A percentile compares a stretch with the other conserved stretches of the same genome.
Conservation (phyloP, 1,140 invertebrate species). For the Papilio dardanus region DNA sequence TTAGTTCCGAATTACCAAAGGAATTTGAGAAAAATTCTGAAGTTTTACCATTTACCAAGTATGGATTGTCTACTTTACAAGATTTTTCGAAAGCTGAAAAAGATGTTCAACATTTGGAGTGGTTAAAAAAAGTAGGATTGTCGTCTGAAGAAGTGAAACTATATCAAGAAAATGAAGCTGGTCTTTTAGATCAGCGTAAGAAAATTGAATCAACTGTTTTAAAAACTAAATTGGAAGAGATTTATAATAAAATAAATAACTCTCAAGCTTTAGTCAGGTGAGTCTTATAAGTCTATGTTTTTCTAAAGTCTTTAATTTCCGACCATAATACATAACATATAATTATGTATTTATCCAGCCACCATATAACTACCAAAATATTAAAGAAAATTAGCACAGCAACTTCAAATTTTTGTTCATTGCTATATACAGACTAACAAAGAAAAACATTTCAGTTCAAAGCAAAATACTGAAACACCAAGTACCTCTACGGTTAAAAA, state of each 20-base stretch:
- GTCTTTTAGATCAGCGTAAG: constrained; percentile 58
- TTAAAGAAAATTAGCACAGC: no score
- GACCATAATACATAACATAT: no score
- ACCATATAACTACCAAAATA: not conserved
- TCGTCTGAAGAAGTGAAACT: constrained; percentile 70
- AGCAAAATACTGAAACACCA: constrained; percentile 45
- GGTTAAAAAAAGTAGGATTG: constrained; percentile 69
- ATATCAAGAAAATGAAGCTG: constrained; percentile 68
- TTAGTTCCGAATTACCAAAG: constrained; percentile 69
- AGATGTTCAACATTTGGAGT: constrained; percentile 65
- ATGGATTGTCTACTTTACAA: constrained; percentile 66
- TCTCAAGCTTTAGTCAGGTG: constrained; percentile 57
- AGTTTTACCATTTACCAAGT: constrained; percentile 72
- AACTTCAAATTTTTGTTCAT: no score
- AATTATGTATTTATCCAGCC: not conserved
- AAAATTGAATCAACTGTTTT: constrained; percentile 64
- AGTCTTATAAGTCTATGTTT: constrained; percentile 30
- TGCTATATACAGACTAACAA: not conserved
- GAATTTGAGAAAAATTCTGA: constrained; percentile 72
- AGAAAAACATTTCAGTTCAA: constrained; percentile 40
- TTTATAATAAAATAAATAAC: constrained; percentile 69
- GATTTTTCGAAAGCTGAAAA: constrained; percentile 66
- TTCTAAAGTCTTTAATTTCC: not conserved
- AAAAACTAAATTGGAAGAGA: constrained; percentile 55
- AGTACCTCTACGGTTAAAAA: constrained; percentile 47